phyloP scores from a whole-genome alignment of 2,888 invertebrate genomes.

The Nebria brevicollis region DNA sequence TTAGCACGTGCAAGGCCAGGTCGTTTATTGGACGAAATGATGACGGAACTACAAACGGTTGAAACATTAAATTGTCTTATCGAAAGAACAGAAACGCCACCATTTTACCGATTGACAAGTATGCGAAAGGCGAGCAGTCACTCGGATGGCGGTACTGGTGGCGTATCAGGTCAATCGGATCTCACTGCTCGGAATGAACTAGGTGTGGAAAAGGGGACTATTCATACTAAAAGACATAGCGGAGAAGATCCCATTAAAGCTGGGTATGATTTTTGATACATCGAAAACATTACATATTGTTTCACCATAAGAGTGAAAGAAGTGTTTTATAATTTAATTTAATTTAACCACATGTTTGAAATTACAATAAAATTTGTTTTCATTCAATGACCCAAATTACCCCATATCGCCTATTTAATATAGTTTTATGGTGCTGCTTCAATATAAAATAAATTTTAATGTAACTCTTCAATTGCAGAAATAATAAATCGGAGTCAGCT shows the following conservation, averaged over 20 bases:
- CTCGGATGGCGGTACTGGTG: constrained; percentile 72
- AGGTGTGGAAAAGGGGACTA: constrained; percentile 91
- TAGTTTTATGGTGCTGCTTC: too few species aligned
- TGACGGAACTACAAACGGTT: constrained; percentile 96
- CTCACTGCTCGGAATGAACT: constrained; percentile 62
- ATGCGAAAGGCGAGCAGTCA: constrained; percentile 91
- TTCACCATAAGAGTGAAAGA: too few species aligned
- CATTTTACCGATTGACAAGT: constrained; percentile 94
- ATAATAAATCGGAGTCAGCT: constrained; percentile 69
- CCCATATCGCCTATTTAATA: too few species aligned
- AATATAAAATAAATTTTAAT: background rate
- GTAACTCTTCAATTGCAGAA: constrained; percentile 55
- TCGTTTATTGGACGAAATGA: constrained; percentile 94
- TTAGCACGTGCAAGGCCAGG: constrained; percentile 92
- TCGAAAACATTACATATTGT: background rate
- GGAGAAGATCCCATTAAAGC: constrained; percentile 88
- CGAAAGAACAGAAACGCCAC: constrained; percentile 97
- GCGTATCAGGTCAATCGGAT: constrained; percentile 65
- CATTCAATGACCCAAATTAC: too few species aligned
- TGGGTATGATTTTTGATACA: constrained; percentile 62
- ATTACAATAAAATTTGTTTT: too few species aligned
- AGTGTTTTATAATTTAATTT: too few species aligned
- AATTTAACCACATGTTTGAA: too few species aligned
- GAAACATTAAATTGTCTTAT: constrained; percentile 96
- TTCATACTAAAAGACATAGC: constrained; percentile 94